Conservation (phyloP, 2,888 invertebrate genomes). For the Synergus itoensis region DNA sequence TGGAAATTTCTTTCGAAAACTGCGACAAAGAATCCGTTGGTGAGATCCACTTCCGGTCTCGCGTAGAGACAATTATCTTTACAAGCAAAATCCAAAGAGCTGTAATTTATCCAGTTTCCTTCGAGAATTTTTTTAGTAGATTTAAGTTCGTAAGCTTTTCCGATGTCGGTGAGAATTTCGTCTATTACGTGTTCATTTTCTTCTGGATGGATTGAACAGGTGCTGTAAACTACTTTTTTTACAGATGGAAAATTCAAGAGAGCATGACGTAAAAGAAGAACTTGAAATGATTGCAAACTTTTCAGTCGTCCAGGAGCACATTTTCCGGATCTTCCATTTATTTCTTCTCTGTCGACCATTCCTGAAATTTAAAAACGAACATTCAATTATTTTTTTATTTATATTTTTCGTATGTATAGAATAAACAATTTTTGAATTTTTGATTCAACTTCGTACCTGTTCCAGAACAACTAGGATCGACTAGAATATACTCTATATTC, state of each 20-base stretch:
- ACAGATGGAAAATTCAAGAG: constrained; percentile 90
- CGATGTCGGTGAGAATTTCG: constrained; percentile 80
- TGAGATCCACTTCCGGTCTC: constrained; percentile 86
- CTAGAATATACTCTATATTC: constrained; percentile 92
- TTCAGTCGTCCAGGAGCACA: constrained; percentile 80
- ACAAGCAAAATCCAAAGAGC: constrained; percentile 83
- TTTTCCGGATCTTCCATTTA: constrained; percentile 78
- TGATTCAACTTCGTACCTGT: constrained; percentile 82
- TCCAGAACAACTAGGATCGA: constrained; percentile 98
- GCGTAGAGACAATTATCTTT: constrained; percentile 89
- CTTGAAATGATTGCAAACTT: constrained; percentile 88
- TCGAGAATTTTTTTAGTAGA: constrained; percentile 82
- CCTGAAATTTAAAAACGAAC: constrained; percentile 75
- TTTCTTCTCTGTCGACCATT: constrained; percentile 80
- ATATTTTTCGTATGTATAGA: background rate
- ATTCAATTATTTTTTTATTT: constrained; percentile 8
- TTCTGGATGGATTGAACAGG: constrained; percentile 93
- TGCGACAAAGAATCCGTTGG: constrained; percentile 97
- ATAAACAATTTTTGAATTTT: constrained; percentile 2
- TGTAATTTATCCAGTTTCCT: constrained; percentile 85
- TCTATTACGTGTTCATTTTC: constrained; percentile 96
- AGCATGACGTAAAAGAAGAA: constrained; percentile 91
- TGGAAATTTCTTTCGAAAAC: constrained; percentile 84
- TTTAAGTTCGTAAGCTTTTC: constrained; percentile 81
- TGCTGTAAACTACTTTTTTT: constrained; percentile 95